Evolutionary conservation across 2,797 vertebrate genomes (phyloP), one percentile per base, ranked within the genome.

Genomic region (Nasua narica): DNA sequence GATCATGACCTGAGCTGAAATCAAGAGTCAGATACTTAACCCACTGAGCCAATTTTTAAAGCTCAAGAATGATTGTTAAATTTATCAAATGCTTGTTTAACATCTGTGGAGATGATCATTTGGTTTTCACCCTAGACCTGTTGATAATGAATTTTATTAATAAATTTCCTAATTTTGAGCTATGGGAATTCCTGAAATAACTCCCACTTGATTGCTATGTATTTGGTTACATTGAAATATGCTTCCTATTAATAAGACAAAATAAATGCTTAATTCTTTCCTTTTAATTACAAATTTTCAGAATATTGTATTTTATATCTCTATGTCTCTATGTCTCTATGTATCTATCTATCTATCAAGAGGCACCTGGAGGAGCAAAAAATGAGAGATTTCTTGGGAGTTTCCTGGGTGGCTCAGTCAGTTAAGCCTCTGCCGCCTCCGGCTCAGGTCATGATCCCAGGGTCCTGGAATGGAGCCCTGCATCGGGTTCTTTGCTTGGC

Each of bases 121-220:
- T 74, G 16, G 65, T 92, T 92, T 95, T 90, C 35, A 82, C 25
- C 19, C 25, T 90, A 76, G 76, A 67, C 67, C 21, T 43, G 60
- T 93, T 93, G 83, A 48, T 54, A 19, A 87, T 54, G 37, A 91
- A 83, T 77, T 92, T 94, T 90, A 92, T 90, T 82, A 92, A 46
- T 88, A 92, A 74, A 87, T 82, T 46, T 81, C 10, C 48, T 69
- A 69, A 85, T 85, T 60, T 46, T 87, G 29, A 94, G 69, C 40
- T 81, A 46, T 72, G 91, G 32, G 50, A 95, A 91, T 60, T 85
- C 35, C 72, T 94, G 48, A 91, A 96, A 91, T 58, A 81, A 92
- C 85, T 81, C 5, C 46, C 7, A 69, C 65, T 81, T 85, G 6
- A 4, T 56, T 85, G 23, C 25, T 94, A 23, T 78, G 19, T 94